Conservation (phyloP, 2,888 invertebrate genomes). For the Aphidoletes aphidimyza region DNA sequence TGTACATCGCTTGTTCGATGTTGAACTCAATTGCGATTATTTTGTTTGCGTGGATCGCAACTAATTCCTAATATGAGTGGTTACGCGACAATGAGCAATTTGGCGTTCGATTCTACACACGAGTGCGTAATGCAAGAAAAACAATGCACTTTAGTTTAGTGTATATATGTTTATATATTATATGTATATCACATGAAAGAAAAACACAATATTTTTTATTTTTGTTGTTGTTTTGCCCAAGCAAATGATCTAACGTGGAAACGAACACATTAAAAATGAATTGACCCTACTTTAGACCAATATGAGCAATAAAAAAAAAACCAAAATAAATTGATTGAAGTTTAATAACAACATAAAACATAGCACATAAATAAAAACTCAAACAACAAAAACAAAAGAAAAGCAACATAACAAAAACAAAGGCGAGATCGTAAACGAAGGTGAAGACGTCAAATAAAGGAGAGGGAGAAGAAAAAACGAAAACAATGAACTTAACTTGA, state of each 20-base stretch:
- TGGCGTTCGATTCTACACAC: neutral
- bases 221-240: neutral
- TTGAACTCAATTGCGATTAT: neutral
- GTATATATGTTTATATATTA: no score
- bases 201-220: no score
- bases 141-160: no score
- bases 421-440: neutral
- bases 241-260: neutral
- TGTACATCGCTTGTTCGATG: no score
- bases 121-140: conserved; percentile 30
- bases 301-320: neutral
- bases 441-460: neutral
- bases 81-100: conserved; percentile 53
- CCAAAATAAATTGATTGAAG: neutral
- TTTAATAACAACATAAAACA: neutral
- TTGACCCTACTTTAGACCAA: neutral
- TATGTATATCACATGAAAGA: no score
- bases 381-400: neutral
- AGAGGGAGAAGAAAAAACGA: conserved; percentile 6
- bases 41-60: neutral
- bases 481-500: conserved; percentile 15
- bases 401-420: neutral
- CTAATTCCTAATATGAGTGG: neutral
- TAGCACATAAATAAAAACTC: neutral
- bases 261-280: neutral